Evolutionary conservation across 2,113 vertebrate species (phyloP).

Genomic region (Pogonocichla stellata): DNA sequence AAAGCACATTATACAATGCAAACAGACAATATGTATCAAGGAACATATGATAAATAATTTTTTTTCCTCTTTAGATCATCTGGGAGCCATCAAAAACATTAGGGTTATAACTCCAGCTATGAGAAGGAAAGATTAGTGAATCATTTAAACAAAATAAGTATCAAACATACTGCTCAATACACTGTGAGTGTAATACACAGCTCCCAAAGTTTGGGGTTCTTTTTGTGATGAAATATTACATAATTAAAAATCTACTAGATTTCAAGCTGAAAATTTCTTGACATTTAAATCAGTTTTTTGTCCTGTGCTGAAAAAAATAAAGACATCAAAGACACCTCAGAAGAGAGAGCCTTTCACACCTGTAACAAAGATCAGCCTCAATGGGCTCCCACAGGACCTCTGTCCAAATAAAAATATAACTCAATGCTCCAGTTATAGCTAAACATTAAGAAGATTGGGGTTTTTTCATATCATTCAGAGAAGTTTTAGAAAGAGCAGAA

Average conservation of each 20-base stretch:
- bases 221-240: background rate
- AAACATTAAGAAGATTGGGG: background rate
- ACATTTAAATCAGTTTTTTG: background rate
- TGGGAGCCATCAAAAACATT: background rate
- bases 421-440: background rate
- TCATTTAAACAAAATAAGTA: background rate
- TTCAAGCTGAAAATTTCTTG: background rate
- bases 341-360: background rate
- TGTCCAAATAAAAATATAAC: background rate
- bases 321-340: background rate
- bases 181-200: background rate
- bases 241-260: background rate
- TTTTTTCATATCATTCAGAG: background rate
- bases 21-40: background rate
- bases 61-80: background rate
- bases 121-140: background rate
- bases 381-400: background rate
- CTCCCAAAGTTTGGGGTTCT: background rate
- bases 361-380: background rate
- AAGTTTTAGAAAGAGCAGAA: background rate
- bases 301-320: background rate
- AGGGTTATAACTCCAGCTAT: background rate
- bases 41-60: background rate
- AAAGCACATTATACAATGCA: background rate
- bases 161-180: background rate